phyloP scores from a whole-genome alignment of 2,888 invertebrate genomes.

The Nomada fucata region DNA sequence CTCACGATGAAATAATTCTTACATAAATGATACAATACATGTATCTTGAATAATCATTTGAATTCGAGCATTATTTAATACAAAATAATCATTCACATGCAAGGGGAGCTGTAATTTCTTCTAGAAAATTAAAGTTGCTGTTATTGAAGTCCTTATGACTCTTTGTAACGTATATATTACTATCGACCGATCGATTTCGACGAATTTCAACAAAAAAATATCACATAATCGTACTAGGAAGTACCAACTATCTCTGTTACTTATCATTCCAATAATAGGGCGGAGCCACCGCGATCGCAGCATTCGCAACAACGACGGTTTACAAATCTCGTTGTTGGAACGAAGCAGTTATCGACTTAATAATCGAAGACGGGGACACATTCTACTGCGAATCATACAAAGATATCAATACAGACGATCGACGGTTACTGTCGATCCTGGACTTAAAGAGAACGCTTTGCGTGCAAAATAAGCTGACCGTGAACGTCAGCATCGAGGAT shows the following conservation, averaged over 20 bases:
- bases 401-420: conserved; percentile 72
- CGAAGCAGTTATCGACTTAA: conserved; percentile 78
- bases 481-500: conserved; percentile 76
- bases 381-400: conserved; percentile 79
- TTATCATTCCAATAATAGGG: conserved; percentile 71
- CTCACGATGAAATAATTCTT: no score
- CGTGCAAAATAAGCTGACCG: conserved; percentile 74
- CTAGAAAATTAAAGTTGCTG: background rate
- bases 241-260: background rate
- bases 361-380: conserved; percentile 80
- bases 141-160: background rate
- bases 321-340: conserved; percentile 79
- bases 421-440: conserved; percentile 71
- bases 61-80: background rate
- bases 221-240: background rate
- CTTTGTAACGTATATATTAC: background rate
- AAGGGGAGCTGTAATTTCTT: background rate
- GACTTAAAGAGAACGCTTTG: conserved; percentile 73
- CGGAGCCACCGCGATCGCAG: conserved; percentile 79
- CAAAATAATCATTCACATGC: background rate
- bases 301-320: conserved; percentile 78
- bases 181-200: background rate
- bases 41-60: no score
- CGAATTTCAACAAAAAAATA: background rate
- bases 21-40: no score